Percentiles rank a stretch among this genome's conserved stretches.
phyloP scores from a whole-genome alignment of 2,888 invertebrate genomes.

The Dryocosmus kuriphilus region DNA sequence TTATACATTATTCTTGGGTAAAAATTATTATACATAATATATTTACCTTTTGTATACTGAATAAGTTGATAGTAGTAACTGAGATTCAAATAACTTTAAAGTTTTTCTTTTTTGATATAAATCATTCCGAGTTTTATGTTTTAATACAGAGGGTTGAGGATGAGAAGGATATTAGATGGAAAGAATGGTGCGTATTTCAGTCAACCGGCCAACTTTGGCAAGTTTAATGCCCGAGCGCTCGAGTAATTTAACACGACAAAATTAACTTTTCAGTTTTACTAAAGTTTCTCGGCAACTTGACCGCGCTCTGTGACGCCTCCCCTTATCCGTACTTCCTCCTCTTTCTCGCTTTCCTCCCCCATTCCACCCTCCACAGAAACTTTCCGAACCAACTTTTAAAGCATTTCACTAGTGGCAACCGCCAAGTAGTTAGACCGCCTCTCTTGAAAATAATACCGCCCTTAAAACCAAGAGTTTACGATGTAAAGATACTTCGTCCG shows the following conservation, averaged over 20 bases:
- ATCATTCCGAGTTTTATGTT: conserved; percentile 46
- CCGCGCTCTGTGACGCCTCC: conserved; percentile 58
- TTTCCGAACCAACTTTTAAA: conserved; percentile 70
- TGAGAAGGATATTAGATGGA: conserved; percentile 50
- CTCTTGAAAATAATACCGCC: conserved; percentile 66
- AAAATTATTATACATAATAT: no score
- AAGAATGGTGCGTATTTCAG: conserved; percentile 68
- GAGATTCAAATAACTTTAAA: background rate
- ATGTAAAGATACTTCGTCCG: conserved; percentile 65
- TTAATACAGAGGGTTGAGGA: conserved; percentile 50
- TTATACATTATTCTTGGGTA: no score
- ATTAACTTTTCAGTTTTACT: conserved; percentile 77
- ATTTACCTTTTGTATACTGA: no score
- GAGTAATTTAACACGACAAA: conserved; percentile 76
- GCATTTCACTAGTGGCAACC: conserved; percentile 70
- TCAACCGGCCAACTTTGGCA: conserved; percentile 73
- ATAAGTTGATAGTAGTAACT: background rate
- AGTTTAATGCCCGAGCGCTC: conserved; percentile 74
- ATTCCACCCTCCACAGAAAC: conserved; percentile 54
- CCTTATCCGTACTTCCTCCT: conserved; percentile 45
- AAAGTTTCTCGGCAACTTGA: conserved; percentile 73
- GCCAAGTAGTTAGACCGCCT: conserved; percentile 60
- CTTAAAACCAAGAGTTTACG: conserved; percentile 70
- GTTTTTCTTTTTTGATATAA: background rate
- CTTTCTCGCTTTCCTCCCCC: conserved; percentile 9